Evolutionary conservation across 1,140 invertebrate species (phyloP).

Genomic region (Pseudachorutes palmiensis): DNA sequence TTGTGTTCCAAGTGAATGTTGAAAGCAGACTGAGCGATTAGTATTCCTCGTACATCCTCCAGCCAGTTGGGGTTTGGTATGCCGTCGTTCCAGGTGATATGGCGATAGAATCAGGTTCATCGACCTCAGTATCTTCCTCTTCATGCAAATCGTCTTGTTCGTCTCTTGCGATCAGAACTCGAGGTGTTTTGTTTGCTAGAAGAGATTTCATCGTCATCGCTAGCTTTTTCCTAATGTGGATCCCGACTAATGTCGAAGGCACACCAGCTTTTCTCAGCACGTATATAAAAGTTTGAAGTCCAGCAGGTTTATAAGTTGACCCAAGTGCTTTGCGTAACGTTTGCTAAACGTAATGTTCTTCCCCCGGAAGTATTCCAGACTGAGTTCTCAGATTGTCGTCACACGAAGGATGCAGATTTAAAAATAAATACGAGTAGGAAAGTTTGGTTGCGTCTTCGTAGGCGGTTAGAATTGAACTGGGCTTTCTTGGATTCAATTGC

Average conservation of each 20-base stretch:
- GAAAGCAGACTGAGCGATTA: too few relatives aligned
- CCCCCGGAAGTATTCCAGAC: constrained; percentile 14
- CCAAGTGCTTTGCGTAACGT: background rate
- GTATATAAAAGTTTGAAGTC: background rate
- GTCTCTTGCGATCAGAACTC: background rate
- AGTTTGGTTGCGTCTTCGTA: constrained; percentile 23
- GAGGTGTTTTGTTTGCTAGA: background rate
- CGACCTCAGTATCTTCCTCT: too few relatives aligned
- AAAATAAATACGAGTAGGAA: constrained; percentile 20
- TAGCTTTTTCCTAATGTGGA: background rate
- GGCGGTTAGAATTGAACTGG: constrained; percentile 6
- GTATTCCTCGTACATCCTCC: too few relatives aligned
- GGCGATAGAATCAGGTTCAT: too few relatives aligned
- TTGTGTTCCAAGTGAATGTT: too few relatives aligned
- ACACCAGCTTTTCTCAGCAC: background rate
- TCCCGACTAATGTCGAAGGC: background rate
- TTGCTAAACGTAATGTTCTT: constrained; percentile 10
- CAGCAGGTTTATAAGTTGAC: constrained; percentile 3
- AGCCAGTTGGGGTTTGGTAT: too few relatives aligned
- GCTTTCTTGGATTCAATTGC: constrained; percentile 14
- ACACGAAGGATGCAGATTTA: constrained; percentile 22
- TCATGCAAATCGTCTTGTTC: background rate
- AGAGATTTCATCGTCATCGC: background rate
- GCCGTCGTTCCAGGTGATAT: too few relatives aligned
- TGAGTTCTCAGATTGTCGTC: constrained; percentile 13